Base-by-base conservation (phyloP, 2,113 vertebrate species). In the Apteryx mantelli region DNA sequence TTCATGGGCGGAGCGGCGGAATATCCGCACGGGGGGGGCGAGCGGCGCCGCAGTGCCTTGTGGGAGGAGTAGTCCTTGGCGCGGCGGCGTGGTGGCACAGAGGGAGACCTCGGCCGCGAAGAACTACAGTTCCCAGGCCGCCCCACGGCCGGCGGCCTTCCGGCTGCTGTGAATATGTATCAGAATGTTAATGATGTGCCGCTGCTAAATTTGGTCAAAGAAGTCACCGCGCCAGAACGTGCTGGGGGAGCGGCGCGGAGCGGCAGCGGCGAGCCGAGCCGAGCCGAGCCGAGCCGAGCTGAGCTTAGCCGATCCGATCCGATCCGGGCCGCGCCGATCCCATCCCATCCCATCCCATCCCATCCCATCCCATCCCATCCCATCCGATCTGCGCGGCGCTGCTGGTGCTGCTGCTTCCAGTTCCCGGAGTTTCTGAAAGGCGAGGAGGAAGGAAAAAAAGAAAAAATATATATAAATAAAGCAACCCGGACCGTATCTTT, bases 131-230 rank as follows among this genome's bases (percentile, higher is more conserved):
- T 98, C 97, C 98, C 98, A 96, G 94, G 83, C 92, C 96, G 88
- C 97, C 42, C 12, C 46, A 73, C 95, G 94, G 85, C 80, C 12
- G 44, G 75, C 95, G 94, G 85, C 80, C 55, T 90, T 61, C 93
- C 95, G 96, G 89, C 86, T 25, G 78, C 89, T 89, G 96, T 98
- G 98, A 98, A 98, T 99, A 98, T 99, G 98, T 98, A 98, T 98
- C 98, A 98, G 98, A 98, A 98, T 98, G 98, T 98, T 98, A 99
- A 98, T 98, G 97, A 98, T 96, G 94, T 95, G 98, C 96, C 73
- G 96, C 97, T 98, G 98, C 98, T 98, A 98, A 98, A 98, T 98
- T 98, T 98, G 98, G 98, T 98, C 98, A 98, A 98, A 98, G 98
- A 98, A 98, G 98, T 98, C 98, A 98, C 98, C 97, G 97, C 98